Evolutionary conservation across 2,113 vertebrate genomes (phyloP), one percentile per base, ranked within the genome.

Genomic region (Thamnaconus septentrionalis): DNA sequence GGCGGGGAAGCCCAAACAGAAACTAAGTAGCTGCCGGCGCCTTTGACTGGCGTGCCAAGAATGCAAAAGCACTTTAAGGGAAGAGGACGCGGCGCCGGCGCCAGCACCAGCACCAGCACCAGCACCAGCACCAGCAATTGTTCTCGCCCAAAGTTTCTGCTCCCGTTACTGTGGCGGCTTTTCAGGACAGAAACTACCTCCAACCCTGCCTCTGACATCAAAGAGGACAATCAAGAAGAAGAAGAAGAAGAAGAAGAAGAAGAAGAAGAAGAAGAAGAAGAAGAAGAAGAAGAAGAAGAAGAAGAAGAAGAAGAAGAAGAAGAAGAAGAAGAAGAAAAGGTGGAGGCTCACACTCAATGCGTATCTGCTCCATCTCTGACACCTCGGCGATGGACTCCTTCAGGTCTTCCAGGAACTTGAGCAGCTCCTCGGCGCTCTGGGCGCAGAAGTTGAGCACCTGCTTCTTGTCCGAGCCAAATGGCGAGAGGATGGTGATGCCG

Each of bases 361-460:
- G 94, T 81, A 98, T 97, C 89, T 99, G 95, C 75, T 99, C 97
- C 94, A 99, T 97, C 86, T 99, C 97, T 0, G 94, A 94, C 87
- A 98, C 97, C 90, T 99, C 97, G 0, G 95, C 93, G 47, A 98
- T 98, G 18, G 96, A 98, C 67, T 99, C 97, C 84, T 99, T 98
- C 83, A 99, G 91, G 78, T 99, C 97, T 79, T 99, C 97, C 62
- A 98, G 90, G 72, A 99, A 98, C 85, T 99, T 99, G 42, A 98
- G 96, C 85, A 98, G 94, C 84, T 99, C 97, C 6, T 99, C 97
- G 0, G 95, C 93, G 66, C 95, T 96, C 80, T 96, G 93, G 57
- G 96, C 96, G 53, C 97, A 98, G 88, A 98, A 99, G 80, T 97
- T 95, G 50, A 98, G 85, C 64, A 96, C 92, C 81, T 98, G 95